Conservation (phyloP, 37 sponge, comb jelly and placozoan species). For the Eunapius fragilis region DNA sequence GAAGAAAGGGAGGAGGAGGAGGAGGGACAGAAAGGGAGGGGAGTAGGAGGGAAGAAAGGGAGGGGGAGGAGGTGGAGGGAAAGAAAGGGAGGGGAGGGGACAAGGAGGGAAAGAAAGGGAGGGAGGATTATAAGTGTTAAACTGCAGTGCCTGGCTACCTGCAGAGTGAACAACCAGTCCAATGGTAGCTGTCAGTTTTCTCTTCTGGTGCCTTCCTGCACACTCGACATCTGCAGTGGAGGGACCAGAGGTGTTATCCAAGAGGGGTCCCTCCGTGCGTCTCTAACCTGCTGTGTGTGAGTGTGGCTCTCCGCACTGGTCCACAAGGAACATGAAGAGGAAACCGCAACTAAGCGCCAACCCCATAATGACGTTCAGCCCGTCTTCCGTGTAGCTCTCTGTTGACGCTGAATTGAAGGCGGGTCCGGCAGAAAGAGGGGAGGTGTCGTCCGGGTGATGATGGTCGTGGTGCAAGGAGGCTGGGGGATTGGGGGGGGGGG, state of each 20-base stretch:
- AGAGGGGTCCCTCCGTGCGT: neutral
- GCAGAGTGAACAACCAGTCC: conserved; percentile 96
- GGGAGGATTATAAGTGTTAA: neutral
- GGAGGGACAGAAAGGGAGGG: neutral
- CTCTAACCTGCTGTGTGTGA: conserved; percentile 17
- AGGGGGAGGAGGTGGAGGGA: too few relatives aligned
- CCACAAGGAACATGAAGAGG: conserved; percentile 92
- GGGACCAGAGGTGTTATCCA: neutral
- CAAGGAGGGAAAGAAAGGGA: too few relatives aligned
- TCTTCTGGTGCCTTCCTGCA: conserved; percentile 36
- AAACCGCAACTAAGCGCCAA: conserved; percentile 87
- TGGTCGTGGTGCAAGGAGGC: neutral
- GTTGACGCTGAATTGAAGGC: neutral
- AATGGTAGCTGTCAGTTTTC: conserved; percentile 87
- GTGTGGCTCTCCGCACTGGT: conserved; percentile 81
- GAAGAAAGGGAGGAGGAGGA: neutral
- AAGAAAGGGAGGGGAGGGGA: too few relatives aligned
- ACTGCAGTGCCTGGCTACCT: conserved; percentile 35
- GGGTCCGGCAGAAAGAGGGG: neutral
- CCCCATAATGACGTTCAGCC: conserved; percentile 77
- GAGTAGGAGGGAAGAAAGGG: neutral
- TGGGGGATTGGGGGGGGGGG: too few relatives aligned
- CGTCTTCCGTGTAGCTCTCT: conserved; percentile 11
- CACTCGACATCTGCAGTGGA: conserved; percentile 9
- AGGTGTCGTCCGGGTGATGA: neutral